A percentile compares a stretch with the other conserved stretches of the same genome.
These are phyloP conservation scores for Pseudois nayaur DNA, from an alignment of 2,113 vertebrate genomes.

Conservation along the genomic window DNA sequence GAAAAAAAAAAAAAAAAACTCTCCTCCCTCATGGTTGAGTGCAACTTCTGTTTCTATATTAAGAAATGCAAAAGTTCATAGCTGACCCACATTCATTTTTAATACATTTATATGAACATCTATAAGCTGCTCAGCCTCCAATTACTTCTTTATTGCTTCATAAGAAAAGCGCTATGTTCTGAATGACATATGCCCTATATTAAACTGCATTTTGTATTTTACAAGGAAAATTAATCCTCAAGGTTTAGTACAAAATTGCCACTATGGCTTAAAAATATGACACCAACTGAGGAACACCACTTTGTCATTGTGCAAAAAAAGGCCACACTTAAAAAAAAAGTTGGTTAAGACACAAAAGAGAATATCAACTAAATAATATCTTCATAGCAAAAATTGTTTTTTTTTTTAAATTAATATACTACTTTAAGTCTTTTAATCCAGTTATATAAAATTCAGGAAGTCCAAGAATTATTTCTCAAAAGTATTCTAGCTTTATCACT, in stretches of 20 bases:
- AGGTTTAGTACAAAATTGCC: neutral
- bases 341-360: neutral
- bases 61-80: slow-evolving; percentile 51
- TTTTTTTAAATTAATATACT: neutral
- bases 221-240: neutral
- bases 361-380: neutral
- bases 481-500: neutral
- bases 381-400: neutral
- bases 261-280: neutral
- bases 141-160: slow-evolving; percentile 48
- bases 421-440: neutral
- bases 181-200: neutral
- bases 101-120: slow-evolving; percentile 50
- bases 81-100: slow-evolving; percentile 59
- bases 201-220: slow-evolving; percentile 33
- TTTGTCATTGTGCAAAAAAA: neutral
- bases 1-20: neutral
- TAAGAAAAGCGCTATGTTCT: slow-evolving; percentile 1
- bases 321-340: neutral
- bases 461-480: neutral
- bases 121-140: slow-evolving; percentile 39
- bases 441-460: neutral
- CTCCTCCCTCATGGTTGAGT: slow-evolving; percentile 6
- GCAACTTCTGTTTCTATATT: slow-evolving; percentile 35
- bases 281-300: neutral